Percentiles rank a stretch among this genome's conserved stretches.
These are phyloP conservation scores for Coracias cyanogaster DNA, from an alignment of 2,797 vertebrate genomes.

Conservation along the genomic window DNA sequence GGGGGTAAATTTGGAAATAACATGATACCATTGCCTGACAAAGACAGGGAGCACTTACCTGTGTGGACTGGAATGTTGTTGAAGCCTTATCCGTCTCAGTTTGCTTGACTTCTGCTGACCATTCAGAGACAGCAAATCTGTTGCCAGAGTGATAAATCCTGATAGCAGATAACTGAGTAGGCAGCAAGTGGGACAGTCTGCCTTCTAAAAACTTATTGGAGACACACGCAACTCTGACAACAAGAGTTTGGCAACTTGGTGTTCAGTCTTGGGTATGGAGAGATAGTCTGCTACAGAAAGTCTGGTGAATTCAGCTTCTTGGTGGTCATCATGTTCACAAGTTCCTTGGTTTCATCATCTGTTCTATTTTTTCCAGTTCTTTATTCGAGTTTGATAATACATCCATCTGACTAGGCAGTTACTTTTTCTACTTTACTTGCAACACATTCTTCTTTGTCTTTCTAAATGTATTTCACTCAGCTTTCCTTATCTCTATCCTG, in stretches of 20 bases:
- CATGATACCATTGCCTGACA: neutral
- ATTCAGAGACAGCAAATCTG: neutral
- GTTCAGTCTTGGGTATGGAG: neutral
- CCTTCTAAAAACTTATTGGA: neutral
- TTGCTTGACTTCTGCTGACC: neutral
- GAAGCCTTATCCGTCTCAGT: neutral
- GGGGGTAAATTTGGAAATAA: neutral
- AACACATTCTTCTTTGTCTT: neutral
- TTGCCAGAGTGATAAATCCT: neutral
- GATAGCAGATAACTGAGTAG: neutral
- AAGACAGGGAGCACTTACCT: neutral
- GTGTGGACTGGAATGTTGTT: neutral
- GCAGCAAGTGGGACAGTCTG: neutral
- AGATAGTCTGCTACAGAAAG: neutral
- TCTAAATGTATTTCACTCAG: neutral
- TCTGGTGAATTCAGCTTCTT: neutral
- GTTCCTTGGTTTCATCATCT: neutral
- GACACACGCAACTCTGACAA: neutral
- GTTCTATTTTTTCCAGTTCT: neutral
- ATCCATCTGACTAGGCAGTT: neutral
- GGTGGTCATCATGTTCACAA: neutral
- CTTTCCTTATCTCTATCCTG: neutral
- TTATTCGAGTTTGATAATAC: neutral
- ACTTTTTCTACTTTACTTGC: neutral
- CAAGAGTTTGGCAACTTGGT: neutral